Evolutionary conservation across 2,113 vertebrate species (phyloP).

Genomic region (Micromys minutus): DNA sequence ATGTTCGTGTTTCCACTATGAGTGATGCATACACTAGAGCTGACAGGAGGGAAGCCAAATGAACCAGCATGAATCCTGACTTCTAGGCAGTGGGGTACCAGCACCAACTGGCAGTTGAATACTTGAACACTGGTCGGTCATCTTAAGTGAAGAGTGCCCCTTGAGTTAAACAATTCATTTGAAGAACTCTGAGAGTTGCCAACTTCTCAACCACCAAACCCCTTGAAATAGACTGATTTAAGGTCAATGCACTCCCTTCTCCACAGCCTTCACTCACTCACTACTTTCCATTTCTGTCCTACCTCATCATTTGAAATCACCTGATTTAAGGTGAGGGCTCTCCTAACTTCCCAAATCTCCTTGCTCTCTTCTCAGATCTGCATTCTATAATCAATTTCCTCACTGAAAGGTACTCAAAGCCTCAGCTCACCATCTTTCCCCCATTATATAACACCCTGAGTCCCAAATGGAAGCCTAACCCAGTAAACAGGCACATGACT

Average conservation of each 20-base stretch:
- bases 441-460: neutral
- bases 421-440: neutral
- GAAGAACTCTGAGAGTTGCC: neutral
- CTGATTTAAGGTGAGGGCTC: neutral
- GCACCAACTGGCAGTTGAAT: neutral
- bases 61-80: neutral
- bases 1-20: fast-evolving
- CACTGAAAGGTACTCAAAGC: neutral
- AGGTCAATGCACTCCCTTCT: neutral
- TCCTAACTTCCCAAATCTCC: neutral
- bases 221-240: neutral
- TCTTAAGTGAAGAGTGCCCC: neutral
- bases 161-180: neutral
- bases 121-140: neutral
- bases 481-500: neutral
- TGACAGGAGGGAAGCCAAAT: fast-evolving
- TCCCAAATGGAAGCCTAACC: neutral
- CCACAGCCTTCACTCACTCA: neutral
- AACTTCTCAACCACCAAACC: neutral
- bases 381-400: neutral
- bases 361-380: neutral
- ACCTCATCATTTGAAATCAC: neutral
- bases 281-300: neutral
- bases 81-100: neutral
- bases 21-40: neutral